Evolutionary conservation across 2,113 vertebrate species (phyloP), one percentile per base, ranked within the genome.

Genomic region (Heterotis niloticus): DNA sequence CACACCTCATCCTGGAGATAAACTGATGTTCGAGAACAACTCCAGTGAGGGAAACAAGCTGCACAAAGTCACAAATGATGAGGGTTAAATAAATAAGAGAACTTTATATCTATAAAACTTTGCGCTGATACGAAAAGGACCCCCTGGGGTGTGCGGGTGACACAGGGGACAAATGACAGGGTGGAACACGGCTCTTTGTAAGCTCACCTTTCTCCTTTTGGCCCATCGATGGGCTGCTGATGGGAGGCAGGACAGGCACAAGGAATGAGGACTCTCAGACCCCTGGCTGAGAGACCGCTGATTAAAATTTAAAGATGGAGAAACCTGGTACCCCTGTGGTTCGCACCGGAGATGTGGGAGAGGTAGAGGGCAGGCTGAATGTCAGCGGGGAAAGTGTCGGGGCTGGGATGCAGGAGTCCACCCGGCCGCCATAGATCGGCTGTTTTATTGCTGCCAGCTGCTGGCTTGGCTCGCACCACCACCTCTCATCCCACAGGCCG

Each of bases 241-340:
- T 64, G 72, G 14, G 71, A 64, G 71, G 57, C 71, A n/a, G 59
- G 54, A 78, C 64, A 78, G 57, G 18, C 29, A 44, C 20, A 26
- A 79, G 44, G 65, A 66, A 44, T 44, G 7, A 44, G 70, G 60
- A 64, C 64, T 66, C 65, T 66, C 62, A 79, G 75, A 74, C 29
- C 57, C 52, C 67, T 34, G 23, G 60, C 75, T 52, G 52, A 71
- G 68, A 62, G 77, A 76, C 60, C 77, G 65, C 81, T 84, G 76
- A 84, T 86, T 74, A 83, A 82, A 82, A 79, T 86, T 83, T 84
- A 79, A 78, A 78, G 67, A 67, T 74, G 77, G 78, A 73, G 80
- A 78, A 86, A 82, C 81, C 59, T 71, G 23, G 75, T 84, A 83
- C 76, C 51, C 60, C 78, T 65, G 81, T 80, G 74, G 76, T 78